Evolutionary conservation across 37 sponge, comb jelly and placozoan species (phyloP), one percentile per base, ranked within the genome.

Genomic region (Halichondria panicea): DNA sequence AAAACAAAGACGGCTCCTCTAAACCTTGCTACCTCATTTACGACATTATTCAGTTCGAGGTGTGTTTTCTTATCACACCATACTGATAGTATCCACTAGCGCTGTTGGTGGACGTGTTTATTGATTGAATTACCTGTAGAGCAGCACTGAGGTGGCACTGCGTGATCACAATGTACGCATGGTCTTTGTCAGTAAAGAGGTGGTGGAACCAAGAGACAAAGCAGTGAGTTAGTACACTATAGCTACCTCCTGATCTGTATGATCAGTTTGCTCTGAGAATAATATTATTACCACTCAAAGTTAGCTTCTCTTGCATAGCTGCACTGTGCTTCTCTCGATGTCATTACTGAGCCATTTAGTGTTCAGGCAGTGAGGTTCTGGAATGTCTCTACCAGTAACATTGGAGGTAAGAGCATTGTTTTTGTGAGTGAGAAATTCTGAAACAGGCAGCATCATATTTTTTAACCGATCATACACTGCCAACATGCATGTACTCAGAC

Each of bases 311-410:
- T n/a, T n/a, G n/a, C n/a, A n/a, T n/a, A n/a, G n/a, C n/a, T n/a
- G n/a, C n/a, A n/a, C n/a, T n/a, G n/a, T n/a, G n/a, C n/a, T n/a
- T n/a, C n/a, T n/a, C n/a, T n/a, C n/a, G n/a, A n/a, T n/a, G n/a
- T n/a, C n/a, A n/a, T n/a, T n/a, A n/a, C n/a, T 39, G 99, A 98
- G 41, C 93, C 99, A 36, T 98, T 98, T 68, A 45, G 93, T 39
- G 65, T 95, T 0, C 77, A 93, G 53, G 48, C 68, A 11, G 95
- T 95, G 55, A 38, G 22, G 4, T 98, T 98, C 61, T 95, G 88
- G 86, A 91, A 93, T 69, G 77, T 92, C 13, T 60, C 42, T 53
- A 75, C 81, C 4, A 60, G 83, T 27, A 55, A 64, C 62, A 80
- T 70, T 81, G 91, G 84, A 30, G 28, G 55, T 37, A n/a, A n/a